Base-by-base conservation (phyloP, 53 echinoderm and acorn worm genomes). In the Zoroaster sp. region DNA sequence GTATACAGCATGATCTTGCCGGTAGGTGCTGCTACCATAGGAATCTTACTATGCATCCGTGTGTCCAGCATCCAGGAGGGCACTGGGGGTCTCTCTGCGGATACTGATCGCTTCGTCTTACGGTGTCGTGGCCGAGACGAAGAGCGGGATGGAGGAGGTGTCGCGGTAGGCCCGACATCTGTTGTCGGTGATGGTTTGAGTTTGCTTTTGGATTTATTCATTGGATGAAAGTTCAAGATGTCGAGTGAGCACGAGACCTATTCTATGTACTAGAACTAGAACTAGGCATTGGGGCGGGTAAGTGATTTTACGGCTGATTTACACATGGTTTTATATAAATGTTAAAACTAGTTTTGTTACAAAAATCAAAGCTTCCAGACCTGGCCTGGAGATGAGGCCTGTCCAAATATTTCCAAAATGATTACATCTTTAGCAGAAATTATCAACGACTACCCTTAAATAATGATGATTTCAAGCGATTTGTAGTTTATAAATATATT, bases 1-100 rank as follows among this genome's bases (percentile, higher is more conserved):
- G 96, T 96, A 41, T 91, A 92, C 63, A 96, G 80, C 28, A 88
- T 88, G 10, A 94, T 91, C 83, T 69, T 93, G 42, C 93, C 93
- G 63, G 75, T 83, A 1, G 96, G 96, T 35, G 94, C 94, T 0
- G 85, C 74, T 43, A 94, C 91, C 94, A 96, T 91, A 31, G 96
- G 96, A 0, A 96, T 69, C 55, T 96, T 96, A 63, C 96, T 93
- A 81, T 94, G 87, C 94, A 96, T 90, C 30, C 92, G 94, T 8
- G 94, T 94, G 67, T 96, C 92, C 53, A 92, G 55, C 92, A 96
- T 89, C 96, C 96, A 96, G 35, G 90, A 75, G 3, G 96, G 96
- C 28, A 96, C 80, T 43, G 87, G 89, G 1, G 96, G 96, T 66
- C 94, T 66, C 46, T 89, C 88, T 3, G 80, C 87, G 11, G 77